These are phyloP conservation scores for Myiozetetes cayanensis DNA, from an alignment of 2,113 vertebrate genomes.

Conservation along the genomic window DNA sequence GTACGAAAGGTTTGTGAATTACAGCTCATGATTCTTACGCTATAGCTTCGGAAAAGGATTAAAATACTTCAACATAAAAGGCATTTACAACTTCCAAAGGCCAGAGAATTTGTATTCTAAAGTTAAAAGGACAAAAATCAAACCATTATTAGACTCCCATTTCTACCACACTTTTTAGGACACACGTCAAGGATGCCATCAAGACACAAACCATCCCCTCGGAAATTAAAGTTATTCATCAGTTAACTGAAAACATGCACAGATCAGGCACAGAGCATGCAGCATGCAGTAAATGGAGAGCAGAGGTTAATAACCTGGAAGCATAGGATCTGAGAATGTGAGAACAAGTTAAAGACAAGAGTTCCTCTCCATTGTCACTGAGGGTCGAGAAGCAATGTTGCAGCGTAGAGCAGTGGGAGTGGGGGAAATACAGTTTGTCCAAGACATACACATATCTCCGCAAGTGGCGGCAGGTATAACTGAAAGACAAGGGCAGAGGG, in stretches of 20 bases:
- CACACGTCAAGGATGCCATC: not conserved
- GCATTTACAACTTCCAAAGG: not conserved
- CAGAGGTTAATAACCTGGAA: slow-evolving; percentile 85
- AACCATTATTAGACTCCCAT: not conserved
- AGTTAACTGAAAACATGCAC: slow-evolving; percentile 63
- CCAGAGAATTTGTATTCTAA: not conserved
- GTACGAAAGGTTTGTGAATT: not conserved
- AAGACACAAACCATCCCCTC: not conserved
- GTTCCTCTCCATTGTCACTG: slow-evolving; percentile 86
- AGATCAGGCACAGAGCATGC: slow-evolving; percentile 69
- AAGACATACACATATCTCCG: slow-evolving; percentile 87
- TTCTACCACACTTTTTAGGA: not conserved
- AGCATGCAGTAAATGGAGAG: slow-evolving; percentile 78
- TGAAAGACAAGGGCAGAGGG: slow-evolving; percentile 83
- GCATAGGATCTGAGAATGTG: slow-evolving; percentile 88
- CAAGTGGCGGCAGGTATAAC: slow-evolving; percentile 88
- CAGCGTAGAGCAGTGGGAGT: slow-evolving; percentile 80
- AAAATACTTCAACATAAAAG: not conserved
- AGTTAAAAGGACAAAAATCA: not conserved
- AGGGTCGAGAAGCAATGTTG: slow-evolving; percentile 83
- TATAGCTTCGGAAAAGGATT: not conserved
- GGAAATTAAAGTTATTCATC: not conserved
- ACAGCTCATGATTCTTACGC: rapidly evolving
- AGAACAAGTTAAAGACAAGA: slow-evolving; percentile 86
- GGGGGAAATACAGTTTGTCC: slow-evolving; percentile 85